These are phyloP conservation scores for Scaptomyza hsui DNA, from an alignment of 1,140 invertebrate species.

Conservation along the genomic window DNA sequence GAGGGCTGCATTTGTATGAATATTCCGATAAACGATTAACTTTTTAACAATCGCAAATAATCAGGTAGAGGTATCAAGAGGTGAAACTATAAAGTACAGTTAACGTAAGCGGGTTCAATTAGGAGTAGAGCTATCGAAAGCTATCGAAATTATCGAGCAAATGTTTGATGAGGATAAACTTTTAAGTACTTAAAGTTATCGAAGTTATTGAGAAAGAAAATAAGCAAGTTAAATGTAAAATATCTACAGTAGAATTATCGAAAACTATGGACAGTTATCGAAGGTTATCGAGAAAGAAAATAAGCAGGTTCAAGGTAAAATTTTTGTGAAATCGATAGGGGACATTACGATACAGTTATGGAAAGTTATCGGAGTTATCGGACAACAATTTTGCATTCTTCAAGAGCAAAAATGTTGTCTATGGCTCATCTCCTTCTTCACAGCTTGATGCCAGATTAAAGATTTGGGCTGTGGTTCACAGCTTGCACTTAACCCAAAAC, in stretches of 20 bases:
- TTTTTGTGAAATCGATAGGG: too few relatives aligned
- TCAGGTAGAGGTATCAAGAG: not conserved
- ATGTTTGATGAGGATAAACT: too few relatives aligned
- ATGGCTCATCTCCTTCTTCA: not conserved
- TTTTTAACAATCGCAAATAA: not conserved
- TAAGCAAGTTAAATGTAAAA: too few relatives aligned
- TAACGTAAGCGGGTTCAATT: not conserved
- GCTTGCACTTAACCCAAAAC: slow-evolving; percentile 3
- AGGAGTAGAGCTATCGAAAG: not conserved
- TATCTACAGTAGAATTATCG: too few relatives aligned
- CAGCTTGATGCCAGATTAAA: not conserved
- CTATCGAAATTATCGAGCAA: not conserved
- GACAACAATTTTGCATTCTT: too few relatives aligned
- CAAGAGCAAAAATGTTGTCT: not conserved
- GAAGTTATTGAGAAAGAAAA: too few relatives aligned
- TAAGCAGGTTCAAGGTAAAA: too few relatives aligned
- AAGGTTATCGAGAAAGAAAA: not conserved
- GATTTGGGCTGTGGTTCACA: not conserved
- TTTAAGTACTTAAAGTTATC: too few relatives aligned
- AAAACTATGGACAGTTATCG: too few relatives aligned
- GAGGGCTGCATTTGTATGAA: not conserved
- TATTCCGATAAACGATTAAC: slow-evolving; percentile 3
- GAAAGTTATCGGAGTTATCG: too few relatives aligned
- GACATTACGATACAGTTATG: too few relatives aligned
- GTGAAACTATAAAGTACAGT: not conserved